phyloP scores from a whole-genome alignment of 1,140 invertebrate species.

The Drosophila takahashii region DNA sequence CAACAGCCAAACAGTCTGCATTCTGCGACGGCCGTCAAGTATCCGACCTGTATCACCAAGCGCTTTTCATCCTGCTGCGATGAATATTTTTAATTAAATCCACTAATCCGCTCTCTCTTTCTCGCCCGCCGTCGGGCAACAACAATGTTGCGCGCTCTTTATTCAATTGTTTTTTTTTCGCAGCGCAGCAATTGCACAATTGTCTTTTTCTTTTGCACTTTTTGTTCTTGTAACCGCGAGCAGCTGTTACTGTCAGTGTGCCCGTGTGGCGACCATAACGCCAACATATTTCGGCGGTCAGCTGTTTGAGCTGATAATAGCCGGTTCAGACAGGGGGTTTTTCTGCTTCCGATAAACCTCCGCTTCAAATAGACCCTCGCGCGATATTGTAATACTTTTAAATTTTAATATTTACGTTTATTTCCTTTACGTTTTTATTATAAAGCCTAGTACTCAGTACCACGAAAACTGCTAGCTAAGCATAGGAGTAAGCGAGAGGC shows the following conservation, averaged over 20 bases:
- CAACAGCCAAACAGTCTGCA: constrained; percentile 40
- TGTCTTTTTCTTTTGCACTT: constrained; percentile 2
- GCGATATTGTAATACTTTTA: too few relatives aligned
- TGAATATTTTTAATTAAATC: constrained; percentile 21
- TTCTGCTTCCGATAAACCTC: too few relatives aligned
- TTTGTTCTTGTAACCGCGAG: neutral
- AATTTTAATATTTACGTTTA: too few relatives aligned
- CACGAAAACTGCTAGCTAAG: too few relatives aligned
- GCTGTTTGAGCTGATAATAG: neutral
- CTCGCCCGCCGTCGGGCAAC: constrained; percentile 23
- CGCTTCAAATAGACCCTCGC: too few relatives aligned
- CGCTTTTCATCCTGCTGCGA: constrained; percentile 29
- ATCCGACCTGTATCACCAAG: constrained; percentile 4
- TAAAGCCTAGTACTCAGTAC: too few relatives aligned
- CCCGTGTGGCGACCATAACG: neutral
- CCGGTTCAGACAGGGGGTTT: too few relatives aligned
- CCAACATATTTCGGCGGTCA: neutral
- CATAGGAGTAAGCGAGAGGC: too few relatives aligned
- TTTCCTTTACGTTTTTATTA: too few relatives aligned
- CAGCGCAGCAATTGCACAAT: constrained; percentile 64
- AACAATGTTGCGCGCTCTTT: constrained; percentile 38
- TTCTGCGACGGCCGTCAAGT: constrained; percentile 18
- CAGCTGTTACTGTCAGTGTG: constrained; percentile 7
- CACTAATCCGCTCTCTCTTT: constrained; percentile 2
- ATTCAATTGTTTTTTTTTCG: constrained; percentile 34